phyloP scores from a whole-genome alignment of 2,888 invertebrate species.

The Aelia acuminata region DNA sequence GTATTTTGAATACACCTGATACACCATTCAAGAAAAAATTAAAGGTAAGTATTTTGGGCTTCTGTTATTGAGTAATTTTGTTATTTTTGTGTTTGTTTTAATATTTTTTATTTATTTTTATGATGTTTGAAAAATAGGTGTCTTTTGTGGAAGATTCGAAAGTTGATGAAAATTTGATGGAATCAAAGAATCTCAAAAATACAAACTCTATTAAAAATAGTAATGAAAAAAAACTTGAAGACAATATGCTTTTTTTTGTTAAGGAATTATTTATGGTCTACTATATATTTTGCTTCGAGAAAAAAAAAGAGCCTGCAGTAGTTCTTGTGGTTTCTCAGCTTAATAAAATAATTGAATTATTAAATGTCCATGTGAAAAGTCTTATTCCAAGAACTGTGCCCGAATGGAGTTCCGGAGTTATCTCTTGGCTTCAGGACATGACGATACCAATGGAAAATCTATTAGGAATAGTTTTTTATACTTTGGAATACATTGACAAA shows the following conservation, averaged over 20 bases:
- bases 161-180: background rate
- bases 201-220: constrained; percentile 13
- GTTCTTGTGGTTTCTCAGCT: constrained; percentile 31
- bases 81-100: background rate
- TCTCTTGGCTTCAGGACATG: constrained; percentile 72
- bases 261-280: constrained; percentile 16
- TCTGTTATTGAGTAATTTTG: background rate
- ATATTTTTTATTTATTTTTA: background rate
- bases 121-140: constrained; percentile 22
- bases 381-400: constrained; percentile 3
- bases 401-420: constrained; percentile 58
- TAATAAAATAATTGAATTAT: constrained; percentile 36
- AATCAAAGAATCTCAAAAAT: background rate
- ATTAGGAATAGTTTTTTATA: constrained; percentile 76
- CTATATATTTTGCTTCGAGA: constrained; percentile 36
- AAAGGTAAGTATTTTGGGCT: constrained; percentile 57
- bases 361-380: background rate
- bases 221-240: constrained; percentile 50
- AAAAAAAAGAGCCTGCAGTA: constrained; percentile 4
- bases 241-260: background rate
- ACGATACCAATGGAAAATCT: constrained; percentile 73
- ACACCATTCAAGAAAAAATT: constrained; percentile 60
- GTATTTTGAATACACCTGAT: constrained; percentile 70
- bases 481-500: constrained; percentile 72
- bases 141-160: constrained; percentile 50